phyloP scores from a whole-genome alignment of 2,888 invertebrate genomes.

The Drosophila maculinotata region DNA sequence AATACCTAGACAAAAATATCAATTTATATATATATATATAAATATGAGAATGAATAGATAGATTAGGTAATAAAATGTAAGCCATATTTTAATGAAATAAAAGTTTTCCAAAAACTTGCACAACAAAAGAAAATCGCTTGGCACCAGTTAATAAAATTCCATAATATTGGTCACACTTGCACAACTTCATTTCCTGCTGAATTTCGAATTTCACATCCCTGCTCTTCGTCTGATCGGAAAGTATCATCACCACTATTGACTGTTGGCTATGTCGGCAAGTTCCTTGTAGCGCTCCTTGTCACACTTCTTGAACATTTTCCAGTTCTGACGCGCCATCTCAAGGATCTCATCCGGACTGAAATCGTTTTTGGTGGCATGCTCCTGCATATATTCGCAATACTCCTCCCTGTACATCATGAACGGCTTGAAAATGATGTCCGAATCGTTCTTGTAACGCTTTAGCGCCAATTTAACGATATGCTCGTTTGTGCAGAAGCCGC shows the following conservation, averaged over 20 bases:
- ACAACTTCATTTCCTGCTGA: neutral
- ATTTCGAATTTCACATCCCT: slow-evolving; percentile 4
- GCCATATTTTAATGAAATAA: too few relatives aligned
- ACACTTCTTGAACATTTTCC: slow-evolving; percentile 8
- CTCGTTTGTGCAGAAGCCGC: slow-evolving; percentile 43
- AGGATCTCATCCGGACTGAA: slow-evolving; percentile 16
- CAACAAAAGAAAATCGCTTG: neutral
- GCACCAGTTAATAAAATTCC: neutral
- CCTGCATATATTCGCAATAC: slow-evolving; percentile 15
- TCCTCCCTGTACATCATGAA: slow-evolving; percentile 44
- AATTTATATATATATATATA: too few relatives aligned
- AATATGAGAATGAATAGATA: too few relatives aligned
- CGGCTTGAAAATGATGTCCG: slow-evolving; percentile 6
- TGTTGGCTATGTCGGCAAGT: slow-evolving; percentile 19
- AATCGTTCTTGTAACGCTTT: slow-evolving; percentile 20
- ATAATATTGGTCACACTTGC: neutral
- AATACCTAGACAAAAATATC: too few relatives aligned
- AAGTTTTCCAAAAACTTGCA: too few relatives aligned
- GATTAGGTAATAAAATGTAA: too few relatives aligned
- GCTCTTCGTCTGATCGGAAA: neutral
- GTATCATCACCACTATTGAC: neutral
- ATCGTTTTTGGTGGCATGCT: slow-evolving; percentile 10
- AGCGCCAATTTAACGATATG: slow-evolving; percentile 27
- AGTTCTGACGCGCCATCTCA: slow-evolving; percentile 19
- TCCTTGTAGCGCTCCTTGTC: slow-evolving; percentile 28